Evolutionary conservation across 2,888 invertebrate genomes (phyloP), one percentile per base, ranked within the genome.

Genomic region (Glaucopsyche alexis): DNA sequence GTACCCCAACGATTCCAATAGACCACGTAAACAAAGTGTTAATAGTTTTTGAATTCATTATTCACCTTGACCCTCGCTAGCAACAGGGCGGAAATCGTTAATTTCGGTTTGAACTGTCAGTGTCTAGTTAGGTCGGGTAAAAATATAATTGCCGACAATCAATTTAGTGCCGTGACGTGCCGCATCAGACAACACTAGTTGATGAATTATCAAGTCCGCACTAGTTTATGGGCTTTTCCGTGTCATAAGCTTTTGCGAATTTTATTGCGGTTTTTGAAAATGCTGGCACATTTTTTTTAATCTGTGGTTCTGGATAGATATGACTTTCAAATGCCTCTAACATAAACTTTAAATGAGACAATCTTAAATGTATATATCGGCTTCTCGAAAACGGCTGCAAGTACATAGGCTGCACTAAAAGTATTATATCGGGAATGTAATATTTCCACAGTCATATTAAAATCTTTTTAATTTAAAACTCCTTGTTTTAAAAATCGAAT

Each of bases 81-180:
- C 60, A 60, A 60, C 60, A 60, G 60, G 60, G 60, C 29, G 60
- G 60, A 60, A 55, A 60, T 14, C 60, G 60, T 60, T 60, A 38
- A 60, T 60, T 60, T 60, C 38, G 29, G 60, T 60, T 60, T 60
- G 60, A 29, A 60, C 60, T 60, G 60, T 60, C 60, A 60, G 29
- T 60, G 60, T 60, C 60, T 60, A 60, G 60, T 60, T 60, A 38
- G 60, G 13, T 29, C 60, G 60, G 60, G 38, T 60, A 60, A 60
- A 60, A 60, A 60, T 60, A 60, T 38, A 60, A 60, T 14, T 60
- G 14, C 60, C 29, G 29, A 29, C 60, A 29, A 60, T 60, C 60
- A 60, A 38, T 60, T 60, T 13, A 29, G 29, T 14, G 38, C 29
- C 60, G 19, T 19, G 19, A 55, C 16, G 19, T 19, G 13, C 60